Conservation (phyloP, 2,888 invertebrate species). For the Pelosia muscerda region DNA sequence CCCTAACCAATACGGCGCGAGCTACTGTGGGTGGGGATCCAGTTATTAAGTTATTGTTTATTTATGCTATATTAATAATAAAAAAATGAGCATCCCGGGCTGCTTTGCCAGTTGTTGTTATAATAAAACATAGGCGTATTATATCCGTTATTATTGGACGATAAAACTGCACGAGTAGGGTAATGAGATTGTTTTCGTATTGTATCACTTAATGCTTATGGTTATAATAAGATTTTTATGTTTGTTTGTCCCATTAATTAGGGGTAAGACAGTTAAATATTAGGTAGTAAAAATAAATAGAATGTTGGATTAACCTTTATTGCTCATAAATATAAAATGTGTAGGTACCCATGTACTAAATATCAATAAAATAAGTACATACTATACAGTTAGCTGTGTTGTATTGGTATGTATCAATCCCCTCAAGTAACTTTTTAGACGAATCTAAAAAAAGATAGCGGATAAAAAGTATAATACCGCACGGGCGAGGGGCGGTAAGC, state of each 20-base stretch:
- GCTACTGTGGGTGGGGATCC: slow-evolving; percentile 81
- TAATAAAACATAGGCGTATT: slow-evolving; percentile 68
- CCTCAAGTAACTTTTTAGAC: slow-evolving; percentile 42
- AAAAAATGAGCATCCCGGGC: slow-evolving; percentile 76
- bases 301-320: slow-evolving; percentile 38
- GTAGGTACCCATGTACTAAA: slow-evolving; percentile 16
- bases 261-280: slow-evolving; percentile 47
- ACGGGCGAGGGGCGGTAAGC: slow-evolving; percentile 71
- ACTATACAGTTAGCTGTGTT: background rate
- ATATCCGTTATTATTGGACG: slow-evolving; percentile 71
- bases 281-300: slow-evolving; percentile 44
- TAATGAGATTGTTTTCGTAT: slow-evolving; percentile 77
- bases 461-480: slow-evolving; percentile 63
- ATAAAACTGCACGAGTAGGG: slow-evolving; percentile 71
- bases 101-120: slow-evolving; percentile 69
- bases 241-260: slow-evolving; percentile 64
- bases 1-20: slow-evolving; percentile 77
- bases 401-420: slow-evolving; percentile 31
- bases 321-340: slow-evolving; percentile 26
- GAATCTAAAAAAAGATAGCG: slow-evolving; percentile 58
- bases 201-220: slow-evolving; percentile 55
- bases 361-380: slow-evolving; percentile 3
- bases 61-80: slow-evolving; percentile 85
- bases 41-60: slow-evolving; percentile 86
- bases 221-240: slow-evolving; percentile 73